A percentile compares a stretch with the other conserved stretches of the same genome.
Evolutionary conservation across 2,797 vertebrate species (phyloP).

Genomic region (Poeciliopsis presidionis): DNA sequence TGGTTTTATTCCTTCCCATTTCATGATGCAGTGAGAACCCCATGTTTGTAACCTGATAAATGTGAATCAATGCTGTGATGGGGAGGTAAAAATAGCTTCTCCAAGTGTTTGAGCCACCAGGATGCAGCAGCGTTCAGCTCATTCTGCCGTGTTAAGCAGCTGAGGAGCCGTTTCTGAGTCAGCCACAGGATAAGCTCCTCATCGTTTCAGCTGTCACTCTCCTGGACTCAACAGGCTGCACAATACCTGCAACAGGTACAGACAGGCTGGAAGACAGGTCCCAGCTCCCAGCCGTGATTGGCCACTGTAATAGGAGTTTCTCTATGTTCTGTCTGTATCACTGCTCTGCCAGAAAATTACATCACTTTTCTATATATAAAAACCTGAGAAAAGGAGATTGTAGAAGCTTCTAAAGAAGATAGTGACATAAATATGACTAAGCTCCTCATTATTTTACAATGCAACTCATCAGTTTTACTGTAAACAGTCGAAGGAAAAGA

Average conservation of each 20-base stretch:
- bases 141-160: constrained; percentile 1
- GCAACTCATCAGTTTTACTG: not conserved
- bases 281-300: not conserved
- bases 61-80: not conserved
- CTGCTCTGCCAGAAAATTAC: not conserved
- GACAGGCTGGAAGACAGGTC: not conserved
- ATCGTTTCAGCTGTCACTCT: not conserved
- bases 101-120: not conserved
- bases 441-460: not conserved
- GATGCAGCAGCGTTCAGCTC: not conserved
- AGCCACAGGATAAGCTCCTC: not conserved
- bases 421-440: not conserved
- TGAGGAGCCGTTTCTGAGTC: constrained; percentile 1
- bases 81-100: constrained; percentile 3
- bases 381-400: not conserved
- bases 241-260: constrained; percentile 3
- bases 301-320: not conserved
- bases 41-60: not conserved
- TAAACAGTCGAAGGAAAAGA: not conserved
- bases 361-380: not conserved
- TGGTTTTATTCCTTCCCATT: not conserved
- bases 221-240: not conserved
- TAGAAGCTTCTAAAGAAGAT: not conserved
- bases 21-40: not conserved
- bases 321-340: not conserved